Evolutionary conservation across 2,113 vertebrate genomes (phyloP).

Genomic region (Baryphthengus martii): DNA sequence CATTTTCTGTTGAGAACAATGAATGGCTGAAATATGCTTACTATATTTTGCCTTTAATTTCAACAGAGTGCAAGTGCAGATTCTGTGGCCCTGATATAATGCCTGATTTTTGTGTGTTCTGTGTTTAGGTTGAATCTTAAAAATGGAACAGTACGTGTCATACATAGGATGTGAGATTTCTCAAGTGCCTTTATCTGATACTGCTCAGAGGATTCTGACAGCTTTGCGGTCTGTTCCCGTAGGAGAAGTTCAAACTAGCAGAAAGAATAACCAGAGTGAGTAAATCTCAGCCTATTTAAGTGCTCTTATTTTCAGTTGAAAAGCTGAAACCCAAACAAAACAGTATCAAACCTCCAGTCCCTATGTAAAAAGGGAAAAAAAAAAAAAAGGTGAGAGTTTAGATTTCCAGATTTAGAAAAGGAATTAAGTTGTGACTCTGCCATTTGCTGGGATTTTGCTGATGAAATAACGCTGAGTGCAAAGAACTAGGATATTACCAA

Average conservation of each 20-base stretch:
- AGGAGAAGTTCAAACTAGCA: slow-evolving; percentile 47
- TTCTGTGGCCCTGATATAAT: not conserved
- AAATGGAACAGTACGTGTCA: slow-evolving; percentile 74
- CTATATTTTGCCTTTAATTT: not conserved
- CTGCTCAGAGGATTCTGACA: slow-evolving; percentile 83
- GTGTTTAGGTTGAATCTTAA: slow-evolving; percentile 63
- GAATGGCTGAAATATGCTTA: not conserved
- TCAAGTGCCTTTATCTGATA: slow-evolving; percentile 78
- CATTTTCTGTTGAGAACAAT: not conserved
- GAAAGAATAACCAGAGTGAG: slow-evolving; percentile 66
- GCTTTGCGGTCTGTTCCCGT: slow-evolving; percentile 71
- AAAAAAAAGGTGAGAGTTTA: not conserved
- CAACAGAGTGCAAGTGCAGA: not conserved
- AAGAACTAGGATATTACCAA: not conserved
- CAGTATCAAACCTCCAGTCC: not conserved
- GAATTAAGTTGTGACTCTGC: not conserved
- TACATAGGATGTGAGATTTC: slow-evolving; percentile 70
- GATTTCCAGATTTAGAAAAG: not conserved
- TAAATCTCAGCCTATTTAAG: slow-evolving; percentile 11
- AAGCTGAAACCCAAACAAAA: not conserved
- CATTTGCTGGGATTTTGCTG: not conserved
- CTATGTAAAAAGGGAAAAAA: not conserved
- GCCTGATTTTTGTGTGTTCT: slow-evolving; percentile 37
- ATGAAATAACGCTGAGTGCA: not conserved
- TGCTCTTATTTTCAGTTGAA: not conserved